Conservation (phyloP, 2,113 vertebrate genomes). For the Nipponia nippon region DNA sequence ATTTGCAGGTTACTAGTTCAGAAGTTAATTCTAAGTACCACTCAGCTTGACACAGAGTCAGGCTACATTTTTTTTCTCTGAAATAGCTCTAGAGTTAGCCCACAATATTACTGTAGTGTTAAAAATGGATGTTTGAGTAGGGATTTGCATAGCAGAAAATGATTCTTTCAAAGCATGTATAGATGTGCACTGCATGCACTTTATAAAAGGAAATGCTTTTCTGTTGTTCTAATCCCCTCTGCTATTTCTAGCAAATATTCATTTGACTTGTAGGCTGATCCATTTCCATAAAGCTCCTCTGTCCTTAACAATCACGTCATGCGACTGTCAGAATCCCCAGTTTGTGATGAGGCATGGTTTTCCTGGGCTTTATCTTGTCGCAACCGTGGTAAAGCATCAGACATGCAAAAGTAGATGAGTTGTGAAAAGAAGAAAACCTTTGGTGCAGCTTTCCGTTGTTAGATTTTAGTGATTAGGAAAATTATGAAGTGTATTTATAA, state of each 20-base stretch:
- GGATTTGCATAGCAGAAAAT: constrained; percentile 30
- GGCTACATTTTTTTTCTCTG: background rate
- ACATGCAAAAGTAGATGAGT: background rate
- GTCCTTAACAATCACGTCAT: background rate
- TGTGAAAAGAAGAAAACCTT: constrained; percentile 8
- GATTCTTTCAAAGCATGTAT: background rate
- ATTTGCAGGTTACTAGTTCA: background rate
- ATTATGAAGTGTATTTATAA: background rate
- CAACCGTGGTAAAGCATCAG: background rate
- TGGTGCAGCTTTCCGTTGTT: background rate
- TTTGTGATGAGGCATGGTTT: background rate
- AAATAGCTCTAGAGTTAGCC: background rate
- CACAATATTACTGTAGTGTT: background rate
- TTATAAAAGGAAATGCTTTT: constrained; percentile 15
- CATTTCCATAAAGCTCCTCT: constrained; percentile 35
- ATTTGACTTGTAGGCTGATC: constrained; percentile 10
- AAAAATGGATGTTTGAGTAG: constrained; percentile 15
- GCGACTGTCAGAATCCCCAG: background rate
- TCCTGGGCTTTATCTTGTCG: constrained; percentile 35
- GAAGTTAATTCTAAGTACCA: constrained; percentile 15
- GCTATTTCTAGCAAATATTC: constrained; percentile 10
- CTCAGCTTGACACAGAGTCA: background rate
- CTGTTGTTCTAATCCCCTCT: constrained; percentile 5
- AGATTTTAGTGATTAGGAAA: background rate
- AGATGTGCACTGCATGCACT: background rate